Percentiles rank a stretch among this genome's conserved stretches.
Conservation (phyloP, 2,888 invertebrate species). For the Frankliniella fusca region DNA sequence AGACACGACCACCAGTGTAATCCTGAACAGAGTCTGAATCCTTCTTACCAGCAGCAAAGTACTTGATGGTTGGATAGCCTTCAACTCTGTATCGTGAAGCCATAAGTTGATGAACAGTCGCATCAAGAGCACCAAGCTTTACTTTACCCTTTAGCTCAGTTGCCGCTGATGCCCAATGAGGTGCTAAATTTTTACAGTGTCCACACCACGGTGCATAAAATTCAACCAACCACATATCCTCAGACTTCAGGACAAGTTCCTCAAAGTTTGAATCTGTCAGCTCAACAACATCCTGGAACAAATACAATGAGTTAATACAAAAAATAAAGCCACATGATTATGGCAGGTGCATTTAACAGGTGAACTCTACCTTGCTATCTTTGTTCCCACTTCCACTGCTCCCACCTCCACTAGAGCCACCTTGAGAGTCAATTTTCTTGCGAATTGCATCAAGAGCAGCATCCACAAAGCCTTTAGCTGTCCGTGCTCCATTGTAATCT, state of each 20-base stretch:
- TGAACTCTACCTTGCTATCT: slow-evolving; percentile 41
- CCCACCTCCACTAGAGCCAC: slow-evolving; percentile 17
- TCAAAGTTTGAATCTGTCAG: slow-evolving; percentile 96
- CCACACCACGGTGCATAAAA: slow-evolving; percentile 98
- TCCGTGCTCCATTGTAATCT: slow-evolving; percentile 79
- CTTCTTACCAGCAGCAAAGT: slow-evolving; percentile 75
- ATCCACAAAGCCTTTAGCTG: slow-evolving; percentile 81
- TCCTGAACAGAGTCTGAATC: slow-evolving; percentile 65
- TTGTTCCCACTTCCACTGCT: not conserved
- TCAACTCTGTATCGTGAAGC: slow-evolving; percentile 80
- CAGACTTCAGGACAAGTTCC: slow-evolving; percentile 81
- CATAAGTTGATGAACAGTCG: slow-evolving; percentile 81
- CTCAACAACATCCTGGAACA: slow-evolving; percentile 69
- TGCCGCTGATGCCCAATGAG: slow-evolving; percentile 95
- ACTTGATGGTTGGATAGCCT: slow-evolving; percentile 96
- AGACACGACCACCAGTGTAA: slow-evolving; percentile 89
- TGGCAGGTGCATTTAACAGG: too few relatives aligned
- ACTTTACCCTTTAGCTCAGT: slow-evolving; percentile 91
- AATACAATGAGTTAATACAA: not conserved
- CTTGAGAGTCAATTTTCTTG: slow-evolving; percentile 63
- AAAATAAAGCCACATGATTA: slow-evolving; percentile 40
- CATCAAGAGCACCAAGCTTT: slow-evolving; percentile 93
- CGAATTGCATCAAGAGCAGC: slow-evolving; percentile 73
- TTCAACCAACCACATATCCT: slow-evolving; percentile 96
- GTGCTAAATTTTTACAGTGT: slow-evolving; percentile 93